Percentiles rank a stretch among this genome's conserved stretches.
Evolutionary conservation across 2,797 vertebrate species (phyloP).

Genomic region (Mormyrops boulengeri): DNA sequence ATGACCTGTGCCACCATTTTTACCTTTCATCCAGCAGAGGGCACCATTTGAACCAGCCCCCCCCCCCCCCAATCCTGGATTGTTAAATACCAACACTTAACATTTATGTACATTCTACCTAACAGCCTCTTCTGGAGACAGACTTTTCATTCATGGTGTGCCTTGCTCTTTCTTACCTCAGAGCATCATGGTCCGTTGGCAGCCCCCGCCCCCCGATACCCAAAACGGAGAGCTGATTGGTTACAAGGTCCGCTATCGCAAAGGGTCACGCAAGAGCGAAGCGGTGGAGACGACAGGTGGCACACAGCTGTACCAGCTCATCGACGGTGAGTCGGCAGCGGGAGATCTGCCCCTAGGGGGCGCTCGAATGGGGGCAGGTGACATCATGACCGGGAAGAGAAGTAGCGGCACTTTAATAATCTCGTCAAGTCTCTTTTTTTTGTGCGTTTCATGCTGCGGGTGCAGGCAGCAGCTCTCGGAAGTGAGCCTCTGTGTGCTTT

Average conservation of each 20-base stretch:
- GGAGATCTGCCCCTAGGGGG: background rate
- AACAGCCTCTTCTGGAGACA: background rate
- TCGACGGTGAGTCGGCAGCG: constrained; percentile 69
- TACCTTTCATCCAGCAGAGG: constrained; percentile 32
- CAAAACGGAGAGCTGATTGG: constrained; percentile 86
- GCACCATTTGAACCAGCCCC: constrained; percentile 26
- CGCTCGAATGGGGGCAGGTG: background rate
- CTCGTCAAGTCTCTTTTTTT: constrained; percentile 42
- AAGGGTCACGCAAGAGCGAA: constrained; percentile 83
- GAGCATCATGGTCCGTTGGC: constrained; percentile 92
- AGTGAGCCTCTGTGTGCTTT: constrained; percentile 42
- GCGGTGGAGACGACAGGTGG: constrained; percentile 76
- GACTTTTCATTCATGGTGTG: background rate
- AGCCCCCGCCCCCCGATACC: constrained; percentile 74
- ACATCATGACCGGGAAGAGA: background rate
- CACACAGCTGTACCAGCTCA: constrained; percentile 77
- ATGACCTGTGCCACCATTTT: constrained; percentile 33
- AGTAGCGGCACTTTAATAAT: background rate
- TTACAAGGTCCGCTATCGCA: constrained; percentile 94
- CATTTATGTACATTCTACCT: background rate
- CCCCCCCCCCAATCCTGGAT: constrained; percentile 11
- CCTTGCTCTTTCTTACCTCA: constrained; percentile 37
- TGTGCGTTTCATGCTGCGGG: constrained; percentile 47
- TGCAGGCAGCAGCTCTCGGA: constrained; percentile 63
- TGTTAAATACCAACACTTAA: background rate